A percentile compares a stretch with the other conserved stretches of the same genome.
phyloP scores from a whole-genome alignment of 2,888 invertebrate genomes.

The Ectemnius lituratus region DNA sequence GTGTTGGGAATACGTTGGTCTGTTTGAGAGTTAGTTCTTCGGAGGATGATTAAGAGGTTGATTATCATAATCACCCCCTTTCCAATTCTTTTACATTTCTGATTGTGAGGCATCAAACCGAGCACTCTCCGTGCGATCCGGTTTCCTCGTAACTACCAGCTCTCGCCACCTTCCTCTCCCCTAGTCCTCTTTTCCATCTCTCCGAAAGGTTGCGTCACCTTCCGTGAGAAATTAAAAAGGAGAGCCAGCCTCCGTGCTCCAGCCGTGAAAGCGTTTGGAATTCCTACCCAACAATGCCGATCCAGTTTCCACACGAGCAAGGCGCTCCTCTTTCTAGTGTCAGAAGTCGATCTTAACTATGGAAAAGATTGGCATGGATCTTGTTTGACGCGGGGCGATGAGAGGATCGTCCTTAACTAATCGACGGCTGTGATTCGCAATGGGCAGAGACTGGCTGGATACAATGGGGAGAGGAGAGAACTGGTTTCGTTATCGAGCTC shows the following conservation, averaged over 20 bases:
- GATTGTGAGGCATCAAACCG: slow-evolving; percentile 17
- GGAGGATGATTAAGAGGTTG: slow-evolving; percentile 27
- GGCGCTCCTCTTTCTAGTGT: too few relatives aligned
- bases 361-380: background rate
- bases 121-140: slow-evolving; percentile 25
- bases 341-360: too few relatives aligned
- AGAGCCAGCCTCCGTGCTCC: too few relatives aligned
- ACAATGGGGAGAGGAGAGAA: slow-evolving; percentile 50
- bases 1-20: too few relatives aligned
- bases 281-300: too few relatives aligned
- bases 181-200: background rate
- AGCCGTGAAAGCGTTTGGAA: too few relatives aligned
- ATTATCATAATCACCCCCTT: slow-evolving; percentile 9
- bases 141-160: slow-evolving; percentile 22
- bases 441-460: slow-evolving; percentile 15
- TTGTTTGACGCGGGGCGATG: too few relatives aligned
- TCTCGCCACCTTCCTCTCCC: slow-evolving; percentile 12
- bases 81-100: slow-evolving; percentile 18
- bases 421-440: slow-evolving; percentile 30
- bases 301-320: too few relatives aligned
- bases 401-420: slow-evolving; percentile 21
- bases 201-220: slow-evolving; percentile 8
- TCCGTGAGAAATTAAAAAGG: slow-evolving; percentile 25
- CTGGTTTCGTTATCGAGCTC: slow-evolving; percentile 65
- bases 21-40: too few relatives aligned